Evolutionary conservation across 2,797 vertebrate species (phyloP).

Genomic region (Emys orbicularis): DNA sequence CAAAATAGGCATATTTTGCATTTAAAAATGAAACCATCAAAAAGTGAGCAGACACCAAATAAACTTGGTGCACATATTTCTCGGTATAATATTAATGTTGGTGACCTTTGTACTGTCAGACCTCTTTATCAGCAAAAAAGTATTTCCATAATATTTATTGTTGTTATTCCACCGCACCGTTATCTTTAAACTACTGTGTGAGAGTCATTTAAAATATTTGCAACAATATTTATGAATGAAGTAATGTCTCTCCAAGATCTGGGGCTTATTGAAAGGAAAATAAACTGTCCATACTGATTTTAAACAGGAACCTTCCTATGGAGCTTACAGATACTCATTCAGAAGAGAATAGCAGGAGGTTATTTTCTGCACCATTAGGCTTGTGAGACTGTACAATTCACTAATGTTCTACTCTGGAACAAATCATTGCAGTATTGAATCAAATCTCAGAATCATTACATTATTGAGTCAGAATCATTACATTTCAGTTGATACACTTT

Average conservation of each 20-base stretch:
- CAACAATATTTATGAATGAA: slow-evolving; percentile 78
- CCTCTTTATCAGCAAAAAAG: slow-evolving; percentile 16
- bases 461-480: slow-evolving; percentile 14
- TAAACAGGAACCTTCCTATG: slow-evolving; percentile 58
- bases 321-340: not conserved
- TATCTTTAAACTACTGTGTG: slow-evolving; percentile 72
- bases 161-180: slow-evolving; percentile 43
- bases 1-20: not conserved
- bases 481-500: slow-evolving; percentile 62
- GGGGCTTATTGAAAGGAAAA: slow-evolving; percentile 72
- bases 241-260: slow-evolving; percentile 71
- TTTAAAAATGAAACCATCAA: not conserved
- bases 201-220: slow-evolving; percentile 75
- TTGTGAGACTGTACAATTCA: slow-evolving; percentile 69
- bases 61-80: not conserved
- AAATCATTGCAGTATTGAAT: slow-evolving; percentile 23
- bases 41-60: not conserved
- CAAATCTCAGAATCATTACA: not conserved
- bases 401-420: slow-evolving; percentile 61
- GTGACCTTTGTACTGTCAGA: not conserved
- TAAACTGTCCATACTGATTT: slow-evolving; percentile 41
- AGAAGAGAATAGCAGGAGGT: slow-evolving; percentile 46
- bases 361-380: slow-evolving; percentile 76
- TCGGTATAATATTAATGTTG: not conserved
- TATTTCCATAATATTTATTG: slow-evolving; percentile 28